These are phyloP conservation scores for Drosophila nr. medialis DNA, from an alignment of 2,888 invertebrate genomes.

Conservation along the genomic window DNA sequence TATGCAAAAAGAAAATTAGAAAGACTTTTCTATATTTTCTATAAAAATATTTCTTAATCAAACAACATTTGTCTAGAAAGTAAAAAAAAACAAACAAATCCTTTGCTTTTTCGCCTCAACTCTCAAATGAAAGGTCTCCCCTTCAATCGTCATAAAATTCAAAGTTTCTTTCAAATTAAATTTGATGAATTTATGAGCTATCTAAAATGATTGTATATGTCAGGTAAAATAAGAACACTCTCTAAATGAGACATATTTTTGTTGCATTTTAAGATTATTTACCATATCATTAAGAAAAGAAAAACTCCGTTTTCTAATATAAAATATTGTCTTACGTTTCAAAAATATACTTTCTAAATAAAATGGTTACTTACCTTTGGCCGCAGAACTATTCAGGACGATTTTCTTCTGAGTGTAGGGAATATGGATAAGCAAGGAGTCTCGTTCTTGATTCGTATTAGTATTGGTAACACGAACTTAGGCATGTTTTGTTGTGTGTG, in stretches of 20 bases:
- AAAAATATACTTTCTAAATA: neutral
- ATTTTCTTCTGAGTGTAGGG: neutral
- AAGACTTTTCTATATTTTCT: neutral
- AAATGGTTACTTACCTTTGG: neutral
- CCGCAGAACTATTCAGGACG: neutral
- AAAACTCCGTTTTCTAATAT: neutral
- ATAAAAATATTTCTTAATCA: neutral
- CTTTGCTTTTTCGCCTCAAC: neutral
- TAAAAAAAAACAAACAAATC: neutral
- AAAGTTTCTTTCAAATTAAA: neutral
- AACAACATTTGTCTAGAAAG: neutral
- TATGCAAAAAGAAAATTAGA: neutral
- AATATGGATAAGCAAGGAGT: neutral
- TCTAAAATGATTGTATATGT: neutral
- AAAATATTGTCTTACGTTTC: neutral
- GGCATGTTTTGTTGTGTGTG: conserved; percentile 32
- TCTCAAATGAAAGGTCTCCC: too few relatives aligned
- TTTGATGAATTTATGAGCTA: neutral
- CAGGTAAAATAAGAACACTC: neutral
- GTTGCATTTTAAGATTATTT: neutral
- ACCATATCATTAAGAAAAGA: neutral
- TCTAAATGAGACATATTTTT: neutral
- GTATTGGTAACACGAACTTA: conserved; percentile 18
- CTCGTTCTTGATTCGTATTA: conserved; percentile 6
- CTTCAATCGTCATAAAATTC: too few relatives aligned